Base-by-base conservation (phyloP, 2,797 vertebrate species). In the Pelodytes ibericus region DNA sequence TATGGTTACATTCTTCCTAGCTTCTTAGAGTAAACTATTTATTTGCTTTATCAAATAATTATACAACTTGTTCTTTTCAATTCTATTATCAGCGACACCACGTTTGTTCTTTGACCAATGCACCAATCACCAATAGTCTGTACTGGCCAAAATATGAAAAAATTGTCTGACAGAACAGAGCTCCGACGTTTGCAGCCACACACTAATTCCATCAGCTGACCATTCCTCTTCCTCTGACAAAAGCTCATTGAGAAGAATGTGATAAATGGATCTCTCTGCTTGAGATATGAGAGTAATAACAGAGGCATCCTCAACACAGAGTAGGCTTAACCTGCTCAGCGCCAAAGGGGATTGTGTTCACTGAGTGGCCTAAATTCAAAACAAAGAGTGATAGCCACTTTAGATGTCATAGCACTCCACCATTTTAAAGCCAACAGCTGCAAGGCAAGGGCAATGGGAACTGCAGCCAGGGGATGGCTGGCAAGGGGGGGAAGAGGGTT, bases 171-270 rank as follows among this genome's bases (percentile, higher is more conserved):
- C 65, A 62, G 41, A 56, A 44, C 29, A 26, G 58, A 70, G 33
- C 47, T 63, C 63, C 22, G 22, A 57, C 25, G 39, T 44, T 72
- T 30, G 5, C 36, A 64, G 74, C 33, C 60, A 49, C 68, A 71
- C 60, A 71, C 49, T 71, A 64, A 77, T 77, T 47, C 51, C 44
- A 75, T 69, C 65, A 62, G 51, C 59, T 77, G 59, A 77, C 67
- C 67, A 77, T 71, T 77, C 59, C 60, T 71, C 59, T 71, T 77
- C 59, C 57, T 29, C 36, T 71, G 49, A 64, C 74, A 76, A 70
- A 70, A 61, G 47, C 74, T 63, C 44, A 56, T 70, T 76, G 31
- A 47, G 29, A 57, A 18, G 39, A 31, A n/a, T 49, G 57, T 77
- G 74, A 77, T 64, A 59, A 71, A 77, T 64, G 49, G 67, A 24